Conservation (phyloP, 2,888 invertebrate species). For the Pantelozetes paolii region DNA sequence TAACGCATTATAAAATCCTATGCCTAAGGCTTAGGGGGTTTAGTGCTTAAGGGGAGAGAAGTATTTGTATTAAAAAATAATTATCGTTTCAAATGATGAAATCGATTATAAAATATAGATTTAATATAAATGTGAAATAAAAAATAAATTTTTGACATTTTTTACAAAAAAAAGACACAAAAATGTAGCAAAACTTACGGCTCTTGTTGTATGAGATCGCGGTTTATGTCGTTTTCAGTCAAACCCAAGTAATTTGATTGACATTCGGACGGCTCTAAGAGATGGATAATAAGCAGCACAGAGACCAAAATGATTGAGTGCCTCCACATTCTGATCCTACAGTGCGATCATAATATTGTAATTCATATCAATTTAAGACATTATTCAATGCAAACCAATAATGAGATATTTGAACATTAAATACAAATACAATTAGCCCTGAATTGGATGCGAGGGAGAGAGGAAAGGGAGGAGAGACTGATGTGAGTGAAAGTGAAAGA, state of each 20-base stretch:
- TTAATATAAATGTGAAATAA: not conserved
- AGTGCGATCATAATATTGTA: not conserved
- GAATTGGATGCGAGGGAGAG: not conserved
- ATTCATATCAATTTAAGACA: not conserved
- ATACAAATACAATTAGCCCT: constrained; percentile 1
- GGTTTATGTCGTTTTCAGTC: constrained; percentile 39
- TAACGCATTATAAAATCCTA: not conserved
- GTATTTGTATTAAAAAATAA: not conserved
- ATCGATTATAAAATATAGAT: not conserved
- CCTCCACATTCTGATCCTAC: constrained; percentile 24
- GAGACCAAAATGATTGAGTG: constrained; percentile 15
- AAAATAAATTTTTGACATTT: not conserved
- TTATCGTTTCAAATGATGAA: not conserved
- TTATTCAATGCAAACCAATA: not conserved
- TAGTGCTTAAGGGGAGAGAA: too few relatives aligned
- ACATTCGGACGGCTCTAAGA: constrained; percentile 5
- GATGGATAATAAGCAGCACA: constrained; percentile 1
- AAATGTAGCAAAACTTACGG: constrained; percentile 44
- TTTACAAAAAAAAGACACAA: not conserved
- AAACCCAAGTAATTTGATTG: constrained; percentile 18
- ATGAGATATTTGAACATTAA: constrained; percentile 10
- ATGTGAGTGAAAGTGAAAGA: not conserved
- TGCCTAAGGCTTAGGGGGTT: not conserved
- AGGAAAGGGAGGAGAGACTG: not conserved
- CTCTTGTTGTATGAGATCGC: constrained; percentile 44